Conservation (phyloP, 2,888 invertebrate genomes). For the Chalcosyrphus nemorum region DNA sequence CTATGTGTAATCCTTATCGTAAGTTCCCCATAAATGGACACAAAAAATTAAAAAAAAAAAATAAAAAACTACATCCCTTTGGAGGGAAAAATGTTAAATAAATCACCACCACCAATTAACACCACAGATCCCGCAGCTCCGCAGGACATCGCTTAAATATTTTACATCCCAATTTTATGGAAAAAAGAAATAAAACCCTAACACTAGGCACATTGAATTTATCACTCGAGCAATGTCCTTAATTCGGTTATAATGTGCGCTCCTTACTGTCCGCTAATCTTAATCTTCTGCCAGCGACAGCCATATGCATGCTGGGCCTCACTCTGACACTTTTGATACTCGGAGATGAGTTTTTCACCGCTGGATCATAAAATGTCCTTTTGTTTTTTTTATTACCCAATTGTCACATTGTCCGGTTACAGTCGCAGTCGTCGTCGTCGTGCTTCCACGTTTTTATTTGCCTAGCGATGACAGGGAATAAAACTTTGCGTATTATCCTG, state of each 20-base stretch:
- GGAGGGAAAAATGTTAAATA: background rate
- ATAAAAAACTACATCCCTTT: too few species aligned
- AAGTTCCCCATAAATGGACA: background rate
- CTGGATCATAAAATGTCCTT: constrained; percentile 33
- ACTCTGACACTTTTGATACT: background rate
- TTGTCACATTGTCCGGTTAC: constrained; percentile 26
- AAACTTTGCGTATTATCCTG: constrained; percentile 32
- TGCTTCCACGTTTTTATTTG: constrained; percentile 25
- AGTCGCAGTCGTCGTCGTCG: too few species aligned
- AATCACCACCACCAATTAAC: constrained; percentile 2
- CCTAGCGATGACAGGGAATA: constrained; percentile 11
- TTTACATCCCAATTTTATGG: background rate
- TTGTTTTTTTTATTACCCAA: constrained; percentile 21
- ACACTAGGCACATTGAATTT: background rate
- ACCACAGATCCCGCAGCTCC: background rate
- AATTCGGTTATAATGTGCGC: constrained; percentile 42
- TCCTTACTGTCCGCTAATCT: constrained; percentile 2
- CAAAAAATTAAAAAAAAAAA: background rate
- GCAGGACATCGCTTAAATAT: background rate
- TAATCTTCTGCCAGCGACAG: constrained; percentile 1
- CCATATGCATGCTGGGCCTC: constrained; percentile 9
- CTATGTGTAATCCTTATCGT: background rate
- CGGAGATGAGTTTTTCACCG: constrained; percentile 1
- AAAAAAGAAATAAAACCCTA: background rate
- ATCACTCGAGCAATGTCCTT: constrained; percentile 6